A percentile compares a stretch with the other conserved stretches of the same genome.
These are phyloP conservation scores for Cryptops parisi DNA, from an alignment of 2,888 invertebrate genomes.

Conservation along the genomic window DNA sequence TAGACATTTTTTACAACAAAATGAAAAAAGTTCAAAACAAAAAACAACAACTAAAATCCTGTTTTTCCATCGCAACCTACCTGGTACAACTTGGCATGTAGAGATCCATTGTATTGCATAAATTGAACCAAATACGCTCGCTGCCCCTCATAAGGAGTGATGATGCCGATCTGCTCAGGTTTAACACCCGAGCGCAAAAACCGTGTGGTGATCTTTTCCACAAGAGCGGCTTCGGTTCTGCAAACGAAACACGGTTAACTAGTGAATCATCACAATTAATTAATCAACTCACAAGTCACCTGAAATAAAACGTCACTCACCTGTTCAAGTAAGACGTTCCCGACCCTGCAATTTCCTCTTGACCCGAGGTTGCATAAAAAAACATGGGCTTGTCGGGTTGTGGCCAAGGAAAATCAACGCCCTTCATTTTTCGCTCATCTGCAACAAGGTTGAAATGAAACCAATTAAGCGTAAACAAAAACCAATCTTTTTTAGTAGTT, in stretches of 20 bases:
- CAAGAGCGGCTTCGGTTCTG: constrained; percentile 94
- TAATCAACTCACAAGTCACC: background rate
- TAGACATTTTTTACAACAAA: too few relatives aligned
- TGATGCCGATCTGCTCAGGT: constrained; percentile 96
- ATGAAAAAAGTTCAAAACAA: background rate
- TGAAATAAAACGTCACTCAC: constrained; percentile 20
- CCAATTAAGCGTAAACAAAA: too few relatives aligned
- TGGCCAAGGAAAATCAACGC: constrained; percentile 97
- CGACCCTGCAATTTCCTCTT: constrained; percentile 96
- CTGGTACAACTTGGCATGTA: constrained; percentile 85
- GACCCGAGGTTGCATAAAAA: constrained; percentile 89
- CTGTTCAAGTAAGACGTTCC: constrained; percentile 94
- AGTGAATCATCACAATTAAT: background rate
- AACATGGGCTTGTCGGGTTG: constrained; percentile 94
- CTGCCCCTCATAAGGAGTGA: constrained; percentile 98
- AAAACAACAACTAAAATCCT: constrained; percentile 1
- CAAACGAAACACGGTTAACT: background rate
- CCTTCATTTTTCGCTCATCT: constrained; percentile 75
- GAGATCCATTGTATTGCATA: constrained; percentile 96
- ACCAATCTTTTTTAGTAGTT: background rate
- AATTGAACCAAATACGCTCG: constrained; percentile 91
- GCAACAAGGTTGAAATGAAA: too few relatives aligned
- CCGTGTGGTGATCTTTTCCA: constrained; percentile 92
- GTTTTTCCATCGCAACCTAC: constrained; percentile 22
- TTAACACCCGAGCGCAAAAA: constrained; percentile 89